A percentile compares a stretch with the other conserved stretches of the same genome.
Conservation (phyloP, 1,140 invertebrate genomes). For the Whitmania pigra region DNA sequence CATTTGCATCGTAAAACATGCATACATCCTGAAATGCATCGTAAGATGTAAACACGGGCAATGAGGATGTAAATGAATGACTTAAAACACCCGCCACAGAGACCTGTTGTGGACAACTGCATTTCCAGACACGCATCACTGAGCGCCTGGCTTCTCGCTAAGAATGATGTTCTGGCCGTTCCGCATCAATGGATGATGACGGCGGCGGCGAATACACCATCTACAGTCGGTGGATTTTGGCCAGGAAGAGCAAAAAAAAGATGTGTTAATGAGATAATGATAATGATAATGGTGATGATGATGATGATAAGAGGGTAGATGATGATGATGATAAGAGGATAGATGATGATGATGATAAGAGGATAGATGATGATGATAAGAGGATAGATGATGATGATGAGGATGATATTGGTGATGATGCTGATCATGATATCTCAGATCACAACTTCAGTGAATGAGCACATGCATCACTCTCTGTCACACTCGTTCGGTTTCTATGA, state of each 20-base stretch:
- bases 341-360: slow-evolving; percentile 8
- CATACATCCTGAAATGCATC: too few relatives aligned
- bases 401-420: slow-evolving; percentile 4
- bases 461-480: too few relatives aligned
- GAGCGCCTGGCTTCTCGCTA: not conserved
- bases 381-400: slow-evolving; percentile 16
- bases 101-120: slow-evolving; percentile 10
- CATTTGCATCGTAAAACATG: too few relatives aligned
- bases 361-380: slow-evolving; percentile 17
- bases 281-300: not conserved
- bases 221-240: not conserved
- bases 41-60: too few relatives aligned
- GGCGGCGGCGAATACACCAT: not conserved
- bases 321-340: not conserved
- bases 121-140: slow-evolving; percentile 11
- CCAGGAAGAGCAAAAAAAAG: not conserved
- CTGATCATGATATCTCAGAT: not conserved
- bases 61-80: not conserved
- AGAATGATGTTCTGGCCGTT: slow-evolving; percentile 11
- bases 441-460: too few relatives aligned
- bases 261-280: not conserved
- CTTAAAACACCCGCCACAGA: not conserved
- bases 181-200: not conserved
- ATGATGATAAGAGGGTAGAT: slow-evolving; percentile 12
- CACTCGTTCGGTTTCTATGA: too few relatives aligned